A percentile compares a stretch with the other conserved stretches of the same genome.
phyloP scores from a whole-genome alignment of 2,888 invertebrate species.

The Agrenia bidenticulata region DNA sequence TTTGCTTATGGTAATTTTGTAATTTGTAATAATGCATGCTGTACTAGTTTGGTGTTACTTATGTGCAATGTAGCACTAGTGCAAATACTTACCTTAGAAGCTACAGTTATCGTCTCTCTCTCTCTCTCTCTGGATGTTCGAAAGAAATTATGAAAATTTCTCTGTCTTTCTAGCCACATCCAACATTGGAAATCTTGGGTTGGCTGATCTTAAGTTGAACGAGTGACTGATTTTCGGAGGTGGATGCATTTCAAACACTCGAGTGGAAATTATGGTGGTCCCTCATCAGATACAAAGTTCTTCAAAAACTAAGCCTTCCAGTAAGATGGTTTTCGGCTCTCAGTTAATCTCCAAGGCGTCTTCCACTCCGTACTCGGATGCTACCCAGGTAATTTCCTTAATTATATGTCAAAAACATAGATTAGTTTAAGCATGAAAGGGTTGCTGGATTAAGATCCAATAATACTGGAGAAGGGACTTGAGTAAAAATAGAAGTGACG shows the following conservation, averaged over 20 bases:
- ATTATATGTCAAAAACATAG: no score
- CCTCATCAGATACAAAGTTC: slow-evolving; percentile 15
- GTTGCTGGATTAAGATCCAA: no score
- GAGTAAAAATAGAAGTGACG: no score
- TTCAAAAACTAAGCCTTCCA: not conserved
- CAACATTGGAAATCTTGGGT: not conserved
- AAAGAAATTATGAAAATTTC: not conserved
- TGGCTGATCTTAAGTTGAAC: not conserved
- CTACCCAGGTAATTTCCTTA: slow-evolving; percentile 79
- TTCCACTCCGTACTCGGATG: slow-evolving; percentile 94
- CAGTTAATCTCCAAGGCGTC: slow-evolving; percentile 87
- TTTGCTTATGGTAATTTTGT: no score
- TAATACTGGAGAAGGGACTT: no score
- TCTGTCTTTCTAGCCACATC: not conserved
- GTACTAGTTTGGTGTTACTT: no score
- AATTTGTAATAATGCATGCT: no score
- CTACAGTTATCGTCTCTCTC: no score
- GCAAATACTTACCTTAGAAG: no score
- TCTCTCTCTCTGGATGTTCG: no score
- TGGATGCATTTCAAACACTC: not conserved
- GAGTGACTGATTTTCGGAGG: slow-evolving; percentile 1
- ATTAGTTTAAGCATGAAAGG: no score
- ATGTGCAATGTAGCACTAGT: no score
- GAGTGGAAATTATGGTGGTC: slow-evolving; percentile 32
- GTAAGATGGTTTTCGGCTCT: slow-evolving; percentile 76